Base-by-base conservation (phyloP, 2,888 invertebrate species). In the Ferrisia virgata region DNA sequence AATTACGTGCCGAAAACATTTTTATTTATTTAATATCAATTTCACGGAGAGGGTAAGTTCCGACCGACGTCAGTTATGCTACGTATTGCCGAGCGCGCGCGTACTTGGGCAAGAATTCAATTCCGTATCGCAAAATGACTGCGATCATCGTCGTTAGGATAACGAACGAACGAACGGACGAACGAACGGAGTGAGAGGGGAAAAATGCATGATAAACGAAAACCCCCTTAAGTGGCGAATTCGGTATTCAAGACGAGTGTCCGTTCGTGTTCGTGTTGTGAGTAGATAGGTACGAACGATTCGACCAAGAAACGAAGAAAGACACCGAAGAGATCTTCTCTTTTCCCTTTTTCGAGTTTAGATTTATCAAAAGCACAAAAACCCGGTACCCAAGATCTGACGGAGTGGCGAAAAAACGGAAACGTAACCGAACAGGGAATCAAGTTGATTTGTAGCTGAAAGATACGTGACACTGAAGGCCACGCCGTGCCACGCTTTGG, bases 231-330 rank as follows among this genome's bases (percentile, higher is more conserved):
- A 33, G 72, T 33, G 72, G 72, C 33, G 33, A 72, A 72, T 72
- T 72, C 72, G 72, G 72, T 72, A 72, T 72, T 72, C 72, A 72
- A 72, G 72, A 72, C 72, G 72, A 72, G 72, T 72, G 72, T 72
- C 72, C 72, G 72, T 64, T 64, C 64, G 64, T 40, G 40, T 40
- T 11, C 40, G 40, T 11, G 6, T 40, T 13, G 40, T 9, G 40
- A 47, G 47, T 13, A 15, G 43, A 43, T n/a, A n/a, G n/a, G n/a
- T n/a, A n/a, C 39, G 6, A 8, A 39, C 39, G 39, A 39, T 39
- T 39, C 39, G 22, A 53, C 22, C 53, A 4, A 25, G 28, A 28
- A 11, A 28, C n/a, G 72, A 72, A 72, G 72, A 3, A 2, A 36
- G n/a, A 18, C 72, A 33, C 31, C n/a, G 18, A 33, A n/a, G n/a